These are phyloP conservation scores for Tokudaia tokunoshimensis DNA, from an alignment of 2,797 vertebrate species.

Conservation along the genomic window DNA sequence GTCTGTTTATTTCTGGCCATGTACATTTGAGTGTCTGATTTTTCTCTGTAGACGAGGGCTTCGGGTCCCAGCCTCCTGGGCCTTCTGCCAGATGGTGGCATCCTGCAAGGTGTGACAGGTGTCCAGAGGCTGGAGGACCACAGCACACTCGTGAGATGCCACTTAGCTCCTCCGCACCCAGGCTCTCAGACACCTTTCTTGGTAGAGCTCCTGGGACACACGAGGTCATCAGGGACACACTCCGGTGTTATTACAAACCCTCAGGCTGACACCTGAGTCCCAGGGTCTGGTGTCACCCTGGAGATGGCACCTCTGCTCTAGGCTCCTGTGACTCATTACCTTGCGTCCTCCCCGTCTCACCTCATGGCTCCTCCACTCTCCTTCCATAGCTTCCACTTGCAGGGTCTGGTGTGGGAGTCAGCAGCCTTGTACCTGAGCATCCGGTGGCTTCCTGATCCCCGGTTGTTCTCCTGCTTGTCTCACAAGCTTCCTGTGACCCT, in stretches of 20 bases:
- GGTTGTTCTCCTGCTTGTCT: neutral
- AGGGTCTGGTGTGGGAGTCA: neutral
- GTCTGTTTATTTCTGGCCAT: neutral
- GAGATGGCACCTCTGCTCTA: slow-evolving; percentile 11
- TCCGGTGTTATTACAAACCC: slow-evolving; percentile 41
- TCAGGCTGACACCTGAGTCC: neutral
- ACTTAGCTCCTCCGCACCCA: neutral
- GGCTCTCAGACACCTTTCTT: neutral
- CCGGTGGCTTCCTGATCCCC: neutral
- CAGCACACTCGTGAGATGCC: neutral
- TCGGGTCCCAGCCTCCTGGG: neutral
- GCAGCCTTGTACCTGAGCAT: neutral
- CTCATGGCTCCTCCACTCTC: neutral
- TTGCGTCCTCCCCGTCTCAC: neutral
- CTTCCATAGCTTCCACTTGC: neutral
- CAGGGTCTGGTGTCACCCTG: fast-evolving
- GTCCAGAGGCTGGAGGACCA: neutral
- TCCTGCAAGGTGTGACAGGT: fast-evolving
- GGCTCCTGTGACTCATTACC: neutral
- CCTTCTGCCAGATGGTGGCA: fast-evolving
- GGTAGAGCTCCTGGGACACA: neutral
- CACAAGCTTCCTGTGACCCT: fast-evolving
- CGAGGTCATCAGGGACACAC: neutral
- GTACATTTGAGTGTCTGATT: neutral
- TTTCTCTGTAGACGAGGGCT: neutral